Evolutionary conservation across 2,113 vertebrate species (phyloP).

Genomic region (Platichthys flesus): DNA sequence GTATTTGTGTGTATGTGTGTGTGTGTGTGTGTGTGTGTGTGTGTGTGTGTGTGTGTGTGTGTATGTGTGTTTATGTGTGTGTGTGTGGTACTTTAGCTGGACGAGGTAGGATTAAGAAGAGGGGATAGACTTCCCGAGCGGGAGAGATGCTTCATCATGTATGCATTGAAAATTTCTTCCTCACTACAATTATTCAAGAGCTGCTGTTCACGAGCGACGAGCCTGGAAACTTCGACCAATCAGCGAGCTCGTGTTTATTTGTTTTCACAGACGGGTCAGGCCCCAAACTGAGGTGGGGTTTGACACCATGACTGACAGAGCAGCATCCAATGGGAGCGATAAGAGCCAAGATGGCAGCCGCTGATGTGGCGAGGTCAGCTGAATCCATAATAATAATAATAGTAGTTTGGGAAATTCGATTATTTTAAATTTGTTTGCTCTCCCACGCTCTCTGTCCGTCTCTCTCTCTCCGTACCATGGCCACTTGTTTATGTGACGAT

Average conservation of each 20-base stretch:
- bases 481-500: no score
- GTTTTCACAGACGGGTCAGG: neutral
- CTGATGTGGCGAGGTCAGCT: neutral
- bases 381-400: no score
- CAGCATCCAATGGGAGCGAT: neutral
- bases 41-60: slow-evolving; percentile 29
- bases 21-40: slow-evolving; percentile 29
- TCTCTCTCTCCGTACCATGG: no score
- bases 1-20: slow-evolving; percentile 21
- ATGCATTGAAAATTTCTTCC: slow-evolving; percentile 85
- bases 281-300: neutral
- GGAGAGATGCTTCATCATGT: slow-evolving; percentile 77
- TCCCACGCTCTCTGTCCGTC: no score
- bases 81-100: slow-evolving; percentile 64
- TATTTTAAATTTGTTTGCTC: no score
- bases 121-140: slow-evolving; percentile 75
- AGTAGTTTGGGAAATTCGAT: no score
- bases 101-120: slow-evolving; percentile 77
- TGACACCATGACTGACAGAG: neutral
- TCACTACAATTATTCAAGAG: slow-evolving; percentile 85
- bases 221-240: neutral
- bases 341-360: neutral
- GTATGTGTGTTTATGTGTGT: slow-evolving; percentile 25
- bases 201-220: slow-evolving; percentile 69
- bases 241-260: neutral